Evolutionary conservation across 2,113 vertebrate genomes (phyloP).

Genomic region (Pagrus major): DNA sequence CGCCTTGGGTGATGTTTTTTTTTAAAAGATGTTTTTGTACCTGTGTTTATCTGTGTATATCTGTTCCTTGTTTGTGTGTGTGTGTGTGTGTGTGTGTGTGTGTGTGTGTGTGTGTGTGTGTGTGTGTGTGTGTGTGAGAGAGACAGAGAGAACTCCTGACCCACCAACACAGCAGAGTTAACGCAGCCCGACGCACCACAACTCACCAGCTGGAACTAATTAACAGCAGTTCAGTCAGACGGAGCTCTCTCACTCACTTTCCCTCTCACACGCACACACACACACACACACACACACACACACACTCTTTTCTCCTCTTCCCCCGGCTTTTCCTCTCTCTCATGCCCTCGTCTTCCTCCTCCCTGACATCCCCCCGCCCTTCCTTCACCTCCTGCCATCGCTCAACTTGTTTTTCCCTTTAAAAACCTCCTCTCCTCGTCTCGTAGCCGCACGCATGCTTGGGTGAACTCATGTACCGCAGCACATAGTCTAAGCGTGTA

Average conservation of each 20-base stretch:
- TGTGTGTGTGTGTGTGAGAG: background rate
- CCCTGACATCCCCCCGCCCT: conserved; percentile 52
- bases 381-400: conserved; percentile 66
- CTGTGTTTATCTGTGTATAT: background rate
- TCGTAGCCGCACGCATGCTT: conserved; percentile 16
- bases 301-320: conserved; percentile 1
- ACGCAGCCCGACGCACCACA: conserved; percentile 46
- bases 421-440: conserved; percentile 33
- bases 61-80: background rate
- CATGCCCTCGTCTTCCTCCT: conserved; percentile 65
- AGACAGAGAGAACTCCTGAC: conserved; percentile 64
- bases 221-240: conserved; percentile 76
- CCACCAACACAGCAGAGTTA: conserved; percentile 61
- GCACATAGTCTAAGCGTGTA: conserved; percentile 33
- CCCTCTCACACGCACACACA: conserved; percentile 29
- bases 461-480: conserved; percentile 12
- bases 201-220: conserved; percentile 82
- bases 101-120: conserved; percentile 11
- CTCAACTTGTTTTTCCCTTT: conserved; percentile 65
- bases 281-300: conserved; percentile 23
- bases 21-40: background rate
- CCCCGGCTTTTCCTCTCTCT: conserved; percentile 57
- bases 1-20: background rate
- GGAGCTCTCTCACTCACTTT: conserved; percentile 68
- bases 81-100: background rate